Evolutionary conservation across 2,797 vertebrate species (phyloP).

Genomic region (Galaxias olidus): DNA sequence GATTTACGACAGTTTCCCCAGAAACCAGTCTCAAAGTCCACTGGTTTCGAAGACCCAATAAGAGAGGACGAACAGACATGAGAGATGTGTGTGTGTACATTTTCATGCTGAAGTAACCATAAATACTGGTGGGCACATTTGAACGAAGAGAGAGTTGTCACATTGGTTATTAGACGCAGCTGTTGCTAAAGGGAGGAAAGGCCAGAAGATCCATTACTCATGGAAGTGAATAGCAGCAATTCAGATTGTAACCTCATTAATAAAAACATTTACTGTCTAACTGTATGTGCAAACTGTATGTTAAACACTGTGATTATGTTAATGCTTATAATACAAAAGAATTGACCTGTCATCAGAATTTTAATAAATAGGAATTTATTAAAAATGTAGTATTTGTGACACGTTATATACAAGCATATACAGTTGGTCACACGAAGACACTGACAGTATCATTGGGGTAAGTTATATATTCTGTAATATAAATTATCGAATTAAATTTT

Average conservation of each 20-base stretch:
- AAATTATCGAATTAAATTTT: no score
- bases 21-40: no score
- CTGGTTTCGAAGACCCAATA: not conserved
- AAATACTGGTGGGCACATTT: not conserved
- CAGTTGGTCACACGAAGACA: constrained; percentile 36
- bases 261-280: no score
- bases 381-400: constrained; percentile 43
- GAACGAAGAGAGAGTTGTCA: not conserved
- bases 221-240: not conserved
- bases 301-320: no score
- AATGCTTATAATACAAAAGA: no score
- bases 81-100: not conserved
- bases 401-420: constrained; percentile 42
- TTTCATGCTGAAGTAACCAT: not conserved
- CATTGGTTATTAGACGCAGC: constrained; percentile 5
- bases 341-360: no score
- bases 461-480: constrained; percentile 42
- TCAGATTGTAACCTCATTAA: constrained; percentile 7
- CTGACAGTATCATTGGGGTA: constrained; percentile 37
- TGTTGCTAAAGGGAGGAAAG: constrained; percentile 10
- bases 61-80: not conserved
- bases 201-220: constrained; percentile 3
- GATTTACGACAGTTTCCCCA: constrained; percentile 7
- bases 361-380: constrained; percentile 33
- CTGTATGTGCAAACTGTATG: no score